Evolutionary conservation across 2,888 invertebrate genomes (phyloP).

Genomic region (Cylindroiulus punctatus): DNA sequence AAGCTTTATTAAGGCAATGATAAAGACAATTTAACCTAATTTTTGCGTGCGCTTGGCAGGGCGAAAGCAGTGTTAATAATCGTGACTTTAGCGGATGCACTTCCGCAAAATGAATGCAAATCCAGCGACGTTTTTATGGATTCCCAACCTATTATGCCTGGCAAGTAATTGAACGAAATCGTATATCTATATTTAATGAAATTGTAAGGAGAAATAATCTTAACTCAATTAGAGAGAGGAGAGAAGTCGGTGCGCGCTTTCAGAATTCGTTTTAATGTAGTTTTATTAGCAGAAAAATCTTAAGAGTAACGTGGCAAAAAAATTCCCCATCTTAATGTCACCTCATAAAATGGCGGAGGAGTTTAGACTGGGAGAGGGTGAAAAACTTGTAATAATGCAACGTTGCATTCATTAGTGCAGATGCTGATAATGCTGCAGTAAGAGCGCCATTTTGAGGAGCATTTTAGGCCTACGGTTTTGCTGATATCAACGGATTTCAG

Average conservation of each 20-base stretch:
- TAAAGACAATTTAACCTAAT: constrained; percentile 27
- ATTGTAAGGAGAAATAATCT: constrained; percentile 14
- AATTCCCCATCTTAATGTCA: not conserved
- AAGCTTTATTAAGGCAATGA: constrained; percentile 27
- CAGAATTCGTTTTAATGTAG: not conserved
- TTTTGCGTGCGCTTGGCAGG: not conserved
- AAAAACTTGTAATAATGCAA: not conserved
- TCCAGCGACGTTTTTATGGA: not conserved
- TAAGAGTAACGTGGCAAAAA: not conserved
- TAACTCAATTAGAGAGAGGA: constrained; percentile 13
- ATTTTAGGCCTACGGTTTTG: no score
- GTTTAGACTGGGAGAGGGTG: not conserved
- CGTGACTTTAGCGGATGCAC: not conserved
- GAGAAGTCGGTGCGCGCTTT: not conserved
- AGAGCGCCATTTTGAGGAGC: no score
- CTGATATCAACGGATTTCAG: no score
- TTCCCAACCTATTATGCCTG: not conserved
- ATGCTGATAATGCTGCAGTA: no score
- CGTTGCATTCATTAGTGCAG: no score
- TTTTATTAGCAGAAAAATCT: constrained; percentile 27
- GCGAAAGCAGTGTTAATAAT: not conserved
- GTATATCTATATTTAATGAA: constrained; percentile 21
- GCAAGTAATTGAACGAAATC: constrained; percentile 13
- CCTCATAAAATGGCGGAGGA: not conserved
- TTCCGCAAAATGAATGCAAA: constrained; percentile 1